These are phyloP conservation scores for Gymnoscopelus microlampas DNA, from an alignment of 2,797 vertebrate genomes.

Conservation along the genomic window DNA sequence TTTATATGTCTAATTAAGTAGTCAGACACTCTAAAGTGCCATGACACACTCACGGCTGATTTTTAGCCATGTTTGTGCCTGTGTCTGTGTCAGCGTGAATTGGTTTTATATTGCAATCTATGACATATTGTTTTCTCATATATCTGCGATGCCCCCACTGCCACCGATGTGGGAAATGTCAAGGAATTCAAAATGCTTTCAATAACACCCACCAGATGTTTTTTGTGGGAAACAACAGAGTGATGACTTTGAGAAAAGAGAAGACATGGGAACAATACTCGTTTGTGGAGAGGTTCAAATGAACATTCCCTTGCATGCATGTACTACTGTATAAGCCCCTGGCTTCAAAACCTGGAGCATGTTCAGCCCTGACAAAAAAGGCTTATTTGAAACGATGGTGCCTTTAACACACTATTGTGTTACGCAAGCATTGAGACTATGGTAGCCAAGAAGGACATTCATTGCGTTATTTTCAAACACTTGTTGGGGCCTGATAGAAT, in stretches of 20 bases:
- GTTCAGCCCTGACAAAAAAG: too few species aligned
- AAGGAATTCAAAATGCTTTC: constrained; percentile 59
- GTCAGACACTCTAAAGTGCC: constrained; percentile 79
- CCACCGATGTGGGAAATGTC: constrained; percentile 52
- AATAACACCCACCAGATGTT: constrained; percentile 44
- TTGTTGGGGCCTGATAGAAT: too few species aligned
- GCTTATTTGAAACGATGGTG: too few species aligned
- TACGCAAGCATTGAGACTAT: too few species aligned
- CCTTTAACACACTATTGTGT: too few species aligned
- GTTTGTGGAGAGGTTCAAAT: constrained; percentile 27
- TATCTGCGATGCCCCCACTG: constrained; percentile 41
- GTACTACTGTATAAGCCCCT: too few species aligned
- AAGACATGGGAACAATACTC: constrained; percentile 36
- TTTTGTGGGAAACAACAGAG: constrained; percentile 62
- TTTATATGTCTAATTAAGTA: constrained; percentile 81
- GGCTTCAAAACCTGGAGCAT: too few species aligned
- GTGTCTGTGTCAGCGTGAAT: constrained; percentile 66
- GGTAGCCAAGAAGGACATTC: too few species aligned
- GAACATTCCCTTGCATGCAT: too few species aligned
- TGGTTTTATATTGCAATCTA: constrained; percentile 66
- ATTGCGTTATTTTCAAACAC: too few species aligned
- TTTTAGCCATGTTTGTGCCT: constrained; percentile 74
- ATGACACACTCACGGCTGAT: constrained; percentile 77
- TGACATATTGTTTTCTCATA: constrained; percentile 70
- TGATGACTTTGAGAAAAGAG: constrained; percentile 56